Base-by-base conservation (phyloP, 1,140 invertebrate species). In the Drosophila lowei region DNA sequence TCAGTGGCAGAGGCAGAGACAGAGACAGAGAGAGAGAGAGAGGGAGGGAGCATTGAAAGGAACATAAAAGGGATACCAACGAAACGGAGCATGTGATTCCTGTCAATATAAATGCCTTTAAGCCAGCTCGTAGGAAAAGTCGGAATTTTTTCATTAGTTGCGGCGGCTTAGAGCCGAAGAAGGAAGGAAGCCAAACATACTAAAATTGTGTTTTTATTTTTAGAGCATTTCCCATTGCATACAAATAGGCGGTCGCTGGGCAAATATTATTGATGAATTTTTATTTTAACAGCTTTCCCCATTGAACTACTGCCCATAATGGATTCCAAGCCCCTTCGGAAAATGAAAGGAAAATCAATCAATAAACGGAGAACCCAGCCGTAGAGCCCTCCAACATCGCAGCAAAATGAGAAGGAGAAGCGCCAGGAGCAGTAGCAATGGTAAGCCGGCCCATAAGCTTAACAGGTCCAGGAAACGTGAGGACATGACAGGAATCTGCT, bases 401-500 rank as follows among this genome's bases (percentile, higher is more conserved):
- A 13, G 34, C 11, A 13, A 13, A 38, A 38, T 5, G 34, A 38
- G 11, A 13, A 5, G 34, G 18, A 43, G 53, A 25, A 23, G 34
- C 18, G 38, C 30, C 18, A 55, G 68, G 56, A 52, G 38, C 47
- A 38, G 18, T 21, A 28, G 21, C 9, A 30, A 9, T 68, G 61
- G 65, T 74, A 74, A 71, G 49, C 77, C 58, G 64, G 55, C 50
- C 56, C 71, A 75, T 65, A 79, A 79, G 77, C 65, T 62, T 67
- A 48, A 46, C 44, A 60, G 72, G 81, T 59, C 56, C 67, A 86
- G 81, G 67, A 84, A 84, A 86, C 83, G 81, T 80, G 80, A 79
- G 77, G 77, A 86, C 77, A 86, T 63, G 72, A 72, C 75, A 80
- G 73, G 73, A 86, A 86, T 85, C 80, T 86, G 81, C 62, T 46